Percentiles rank a stretch among this genome's conserved stretches.
Conservation (phyloP, 2,113 vertebrate genomes). For the Boleophthalmus pectinirostris region DNA sequence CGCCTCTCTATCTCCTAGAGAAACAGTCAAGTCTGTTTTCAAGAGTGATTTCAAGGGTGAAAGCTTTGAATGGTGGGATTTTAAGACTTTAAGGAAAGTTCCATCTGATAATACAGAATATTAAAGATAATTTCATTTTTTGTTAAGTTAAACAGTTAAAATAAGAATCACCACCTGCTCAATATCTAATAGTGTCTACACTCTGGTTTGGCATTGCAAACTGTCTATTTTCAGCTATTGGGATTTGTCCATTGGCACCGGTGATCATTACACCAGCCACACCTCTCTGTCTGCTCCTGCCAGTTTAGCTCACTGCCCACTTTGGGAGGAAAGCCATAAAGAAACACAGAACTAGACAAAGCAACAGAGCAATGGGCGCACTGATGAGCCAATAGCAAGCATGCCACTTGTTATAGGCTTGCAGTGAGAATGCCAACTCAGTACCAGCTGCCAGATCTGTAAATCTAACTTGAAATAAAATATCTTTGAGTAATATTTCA, state of each 20-base stretch:
- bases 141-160: neutral
- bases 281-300: conserved; percentile 38
- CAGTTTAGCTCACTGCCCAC: conserved; percentile 39
- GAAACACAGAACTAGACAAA: conserved; percentile 22
- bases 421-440: neutral
- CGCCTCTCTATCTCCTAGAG: conserved; percentile 22
- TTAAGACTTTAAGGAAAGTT: conserved; percentile 16
- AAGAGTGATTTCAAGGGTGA: conserved; percentile 15
- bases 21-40: conserved; percentile 33
- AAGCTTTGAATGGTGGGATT: conserved; percentile 37
- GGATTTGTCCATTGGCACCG: conserved; percentile 55
- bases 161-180: conserved; percentile 11
- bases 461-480: neutral
- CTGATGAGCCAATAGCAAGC: neutral
- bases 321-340: conserved; percentile 29
- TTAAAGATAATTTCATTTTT: conserved; percentile 1
- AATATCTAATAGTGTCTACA: conserved; percentile 16
- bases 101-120: conserved; percentile 26
- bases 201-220: conserved; percentile 45
- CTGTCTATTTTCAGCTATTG: conserved; percentile 72
- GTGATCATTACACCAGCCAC: conserved; percentile 35
- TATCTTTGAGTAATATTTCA: neutral
- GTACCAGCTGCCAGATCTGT: neutral
- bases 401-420: conserved; percentile 20
- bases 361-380: conserved; percentile 12